Evolutionary conservation across 2,888 invertebrate genomes (phyloP), one percentile per base, ranked within the genome.

Genomic region (Itoplectis maculator): DNA sequence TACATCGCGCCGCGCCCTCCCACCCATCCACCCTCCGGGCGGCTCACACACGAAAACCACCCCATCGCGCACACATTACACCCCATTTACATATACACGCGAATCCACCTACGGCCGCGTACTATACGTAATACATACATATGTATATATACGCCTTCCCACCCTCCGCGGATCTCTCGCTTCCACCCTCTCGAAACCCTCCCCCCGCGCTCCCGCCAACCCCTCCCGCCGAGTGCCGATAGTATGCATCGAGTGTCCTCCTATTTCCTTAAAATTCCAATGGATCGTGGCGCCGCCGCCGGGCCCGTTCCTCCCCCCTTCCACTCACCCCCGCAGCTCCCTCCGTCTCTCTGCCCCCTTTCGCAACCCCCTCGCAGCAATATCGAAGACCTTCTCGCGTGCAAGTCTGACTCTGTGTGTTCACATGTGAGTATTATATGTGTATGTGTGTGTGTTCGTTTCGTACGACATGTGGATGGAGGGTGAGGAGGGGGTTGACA

Each of bases 241-340:
- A 86, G 90, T 89, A 90, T 90, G 89, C 90, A 90, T 87, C 90
- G 88, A 90, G 89, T 90, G 90, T 90, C 90, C 89, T 90, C 88
- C 88, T 90, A 89, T 90, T 90, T 89, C 89, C 90, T 90, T 89
- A 89, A 90, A 90, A 90, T 90, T 90, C 89, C 89, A 82, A 90
- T 89, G 87, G 89, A 90, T 90, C 88, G 87, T 87, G 88, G 83
- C 79, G 82, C 79, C 79, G 79, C 72, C 75, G 79, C 66, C 51
- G 75, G 76, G 66, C 75, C 79, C 79, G 70, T 51, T 76, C 47
- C 35, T 49, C 59, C 56, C 42, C 42, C 69, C 47, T 56, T 65
- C 70, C 65, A 15, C 47, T 45, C 61, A 13, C 59, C 15, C 37
- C 61, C 49, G 54, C 47, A 0, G n/a, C n/a, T n/a, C 15, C 37